Percentiles rank a stretch among this genome's conserved stretches.
These are phyloP conservation scores for Bergia sp. DNA, from an alignment of 92 coral and sea anemone genomes.

Conservation along the genomic window DNA sequence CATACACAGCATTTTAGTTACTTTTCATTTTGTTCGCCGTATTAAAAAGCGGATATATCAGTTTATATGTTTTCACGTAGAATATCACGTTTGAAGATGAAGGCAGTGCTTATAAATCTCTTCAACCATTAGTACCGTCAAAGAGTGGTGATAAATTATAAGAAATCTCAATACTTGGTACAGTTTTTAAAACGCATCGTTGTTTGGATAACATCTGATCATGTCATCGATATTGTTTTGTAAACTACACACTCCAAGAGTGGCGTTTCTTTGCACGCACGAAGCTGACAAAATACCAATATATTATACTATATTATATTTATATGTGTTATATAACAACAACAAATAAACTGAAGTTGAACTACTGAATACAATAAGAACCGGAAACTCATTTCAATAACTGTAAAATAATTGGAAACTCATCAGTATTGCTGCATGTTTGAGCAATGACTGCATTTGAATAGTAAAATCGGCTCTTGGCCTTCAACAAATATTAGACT, in stretches of 20 bases:
- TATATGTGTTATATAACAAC: not conserved
- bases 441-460: not conserved
- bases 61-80: not conserved
- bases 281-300: not conserved
- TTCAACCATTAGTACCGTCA: not conserved
- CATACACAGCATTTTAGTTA: not conserved
- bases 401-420: conserved; percentile 24
- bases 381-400: conserved; percentile 19
- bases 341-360: not conserved
- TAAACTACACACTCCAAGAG: not conserved
- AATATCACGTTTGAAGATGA: not conserved
- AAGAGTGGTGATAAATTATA: not conserved
- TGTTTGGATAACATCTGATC: not conserved
- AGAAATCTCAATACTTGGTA: not conserved
- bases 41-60: no score
- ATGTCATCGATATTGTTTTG: not conserved
- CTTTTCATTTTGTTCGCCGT: not conserved
- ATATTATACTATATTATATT: not conserved
- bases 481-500: conserved; percentile 13
- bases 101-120: not conserved
- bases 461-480: not conserved
- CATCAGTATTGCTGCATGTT: not conserved
- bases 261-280: conserved; percentile 1
- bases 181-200: not conserved
- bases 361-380: conserved; percentile 5